phyloP scores from a whole-genome alignment of 53 echinoderm and acorn worm genomes.

The Apostichopus leukothele region DNA sequence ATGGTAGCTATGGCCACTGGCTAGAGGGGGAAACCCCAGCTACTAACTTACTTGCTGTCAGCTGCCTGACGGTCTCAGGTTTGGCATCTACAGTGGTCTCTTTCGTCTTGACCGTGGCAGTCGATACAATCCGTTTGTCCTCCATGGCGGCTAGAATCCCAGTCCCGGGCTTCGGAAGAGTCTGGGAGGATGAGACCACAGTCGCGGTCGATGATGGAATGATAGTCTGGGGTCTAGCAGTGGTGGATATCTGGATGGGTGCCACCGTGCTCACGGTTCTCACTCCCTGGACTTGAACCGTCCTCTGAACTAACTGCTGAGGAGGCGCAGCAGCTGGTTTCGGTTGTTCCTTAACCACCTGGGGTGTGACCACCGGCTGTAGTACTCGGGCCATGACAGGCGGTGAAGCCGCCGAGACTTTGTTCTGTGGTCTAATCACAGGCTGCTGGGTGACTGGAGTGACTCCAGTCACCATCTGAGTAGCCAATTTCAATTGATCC shows the following conservation, averaged over 20 bases:
- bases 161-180: not conserved
- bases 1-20: too few species aligned
- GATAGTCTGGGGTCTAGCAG: not conserved
- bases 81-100: not conserved
- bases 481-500: constrained; percentile 17
- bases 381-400: not conserved
- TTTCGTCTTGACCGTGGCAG: constrained; percentile 15
- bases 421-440: constrained; percentile 8
- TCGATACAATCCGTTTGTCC: not conserved
- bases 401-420: not conserved
- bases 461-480: not conserved
- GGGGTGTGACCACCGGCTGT: not conserved
- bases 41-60: constrained; percentile 18
- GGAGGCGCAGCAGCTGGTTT: not conserved
- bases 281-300: constrained; percentile 23
- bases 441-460: not conserved
- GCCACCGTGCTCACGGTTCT: constrained; percentile 27
- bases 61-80: not conserved
- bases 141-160: constrained; percentile 39
- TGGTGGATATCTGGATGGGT: constrained; percentile 31
- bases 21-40: not conserved
- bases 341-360: not conserved
- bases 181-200: constrained; percentile 52
- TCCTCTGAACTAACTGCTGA: constrained; percentile 29
- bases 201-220: constrained; percentile 38